A percentile compares a stretch with the other conserved stretches of the same genome.
Conservation (phyloP, 2,113 vertebrate species). For the Microcebus lehilahytsara region DNA sequence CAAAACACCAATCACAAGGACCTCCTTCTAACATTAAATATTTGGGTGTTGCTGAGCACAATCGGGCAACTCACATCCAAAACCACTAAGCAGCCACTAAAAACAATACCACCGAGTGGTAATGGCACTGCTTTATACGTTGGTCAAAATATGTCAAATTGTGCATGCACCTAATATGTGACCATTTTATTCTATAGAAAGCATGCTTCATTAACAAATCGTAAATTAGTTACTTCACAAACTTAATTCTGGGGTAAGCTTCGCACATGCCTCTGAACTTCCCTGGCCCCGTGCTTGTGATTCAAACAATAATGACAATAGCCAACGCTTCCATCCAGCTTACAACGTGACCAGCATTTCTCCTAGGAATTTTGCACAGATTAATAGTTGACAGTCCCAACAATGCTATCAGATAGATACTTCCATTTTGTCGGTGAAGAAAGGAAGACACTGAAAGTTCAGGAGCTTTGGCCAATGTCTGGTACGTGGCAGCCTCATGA, state of each 20-base stretch:
- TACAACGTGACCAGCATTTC: fast-evolving
- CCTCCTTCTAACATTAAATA: fast-evolving
- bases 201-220: not conserved
- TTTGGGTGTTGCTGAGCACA: fast-evolving
- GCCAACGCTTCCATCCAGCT: not conserved
- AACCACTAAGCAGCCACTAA: not conserved
- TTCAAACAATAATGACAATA: not conserved
- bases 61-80: fast-evolving
- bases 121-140: fast-evolving
- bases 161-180: fast-evolving
- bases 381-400: too few relatives aligned
- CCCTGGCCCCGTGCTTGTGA: not conserved
- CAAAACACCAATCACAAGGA: not conserved
- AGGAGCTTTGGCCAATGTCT: fast-evolving
- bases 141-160: fast-evolving
- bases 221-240: not conserved
- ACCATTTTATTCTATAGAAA: not conserved
- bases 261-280: not conserved
- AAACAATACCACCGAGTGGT: fast-evolving
- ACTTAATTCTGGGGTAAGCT: not conserved
- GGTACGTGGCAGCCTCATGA: fast-evolving
- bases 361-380: fast-evolving
- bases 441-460: not conserved
- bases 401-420: too few relatives aligned
- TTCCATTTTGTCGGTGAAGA: not conserved